Evolutionary conservation across 2,113 vertebrate genomes (phyloP), one percentile per base, ranked within the genome.

Genomic region (Ginglymostoma cirratum): DNA sequence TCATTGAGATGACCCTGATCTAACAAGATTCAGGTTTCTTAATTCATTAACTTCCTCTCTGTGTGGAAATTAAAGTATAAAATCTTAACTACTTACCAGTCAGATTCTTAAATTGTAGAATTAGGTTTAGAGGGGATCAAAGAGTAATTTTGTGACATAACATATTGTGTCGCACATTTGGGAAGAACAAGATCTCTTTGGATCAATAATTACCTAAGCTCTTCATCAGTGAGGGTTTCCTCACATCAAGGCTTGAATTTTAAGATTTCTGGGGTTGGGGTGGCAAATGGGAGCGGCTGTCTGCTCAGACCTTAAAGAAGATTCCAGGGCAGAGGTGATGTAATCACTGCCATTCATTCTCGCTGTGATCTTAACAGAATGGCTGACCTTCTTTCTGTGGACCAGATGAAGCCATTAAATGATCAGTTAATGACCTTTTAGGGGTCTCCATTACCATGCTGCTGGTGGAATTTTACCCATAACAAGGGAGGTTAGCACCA

Each of bases 1-100:
- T 72, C 2, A 7, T 0, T 70, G 69, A 72, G 70, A 72, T 72
- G 24, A 72, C 8, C 70, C 70, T 78, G 6, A 76, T 76, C 72
- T 30, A n/a, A n/a, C 34, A 78, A 78, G 34, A n/a, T 27, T n/a
- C 30, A 78, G 72, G 72, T 2, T 30, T 14, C 14, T 78, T 78
- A 78, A 78, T 78, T 78, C 72, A 78, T 78, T 78, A 78, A 78
- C 30, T 78, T 78, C n/a, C 72, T 78, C 72, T n/a, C 72, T n/a
- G 34, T 78, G 34, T n/a, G 34, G 30, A 78, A 34, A 14, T 78
- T n/a, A n/a, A 14, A n/a, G 34, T n/a, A 34, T 34, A 78, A 78
- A 78, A 78, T n/a, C 30, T n/a, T 78, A 78, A 78, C 34, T 14
- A 78, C 14, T 34, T 10, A 78, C 10, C 34, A 78, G 30, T n/a